Evolutionary conservation across 2,797 vertebrate species (phyloP), one percentile per base, ranked within the genome.

Genomic region (Sebastes nivosus): DNA sequence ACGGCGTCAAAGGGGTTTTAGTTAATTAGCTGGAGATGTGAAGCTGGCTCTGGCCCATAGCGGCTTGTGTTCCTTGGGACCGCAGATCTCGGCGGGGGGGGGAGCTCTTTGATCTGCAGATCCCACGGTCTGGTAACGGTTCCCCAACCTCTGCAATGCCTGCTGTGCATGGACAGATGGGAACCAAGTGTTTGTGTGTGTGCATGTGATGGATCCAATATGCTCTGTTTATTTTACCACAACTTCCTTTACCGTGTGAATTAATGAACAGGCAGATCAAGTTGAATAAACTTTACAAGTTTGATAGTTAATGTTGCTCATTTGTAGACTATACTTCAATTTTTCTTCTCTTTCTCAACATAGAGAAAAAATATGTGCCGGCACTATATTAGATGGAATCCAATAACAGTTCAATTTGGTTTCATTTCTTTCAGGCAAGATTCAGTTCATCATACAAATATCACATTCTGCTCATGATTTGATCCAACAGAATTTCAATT

Each of bases 1-100:
- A 74, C 75, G 34, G 67, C 78, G 80, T 91, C 85, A 84, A 85
- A 92, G 81, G 80, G 71, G 79, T 75, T 94, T 93, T 86, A 57
- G 91, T 84, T 94, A 94, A 95, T 94, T 93, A 94, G 88, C 89
- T 72, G 74, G 87, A 82, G 84, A 91, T 88, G 86, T 54, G 82
- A 88, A 83, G 82, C 87, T 81, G 77, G 78, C 80, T 87, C 69
- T 78, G 82, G 89, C 85, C 89, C 90, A 81, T 54, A 83, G 91
- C 72, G 63, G 84, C 87, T 89, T 87, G 80, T 90, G 83, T 88
- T 91, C 67, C 86, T 75, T 2, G 67, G 81, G 88, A 90, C 84
- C 46, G 6, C 82, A 86, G 80, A 77, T 68, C 80, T 81, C 79
- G 1, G 55, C 55, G 46, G 88, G 91, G 85, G 84, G 79, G 11